Base-by-base conservation (phyloP, 2,888 invertebrate species). In the Rhynchonema sp. region DNA sequence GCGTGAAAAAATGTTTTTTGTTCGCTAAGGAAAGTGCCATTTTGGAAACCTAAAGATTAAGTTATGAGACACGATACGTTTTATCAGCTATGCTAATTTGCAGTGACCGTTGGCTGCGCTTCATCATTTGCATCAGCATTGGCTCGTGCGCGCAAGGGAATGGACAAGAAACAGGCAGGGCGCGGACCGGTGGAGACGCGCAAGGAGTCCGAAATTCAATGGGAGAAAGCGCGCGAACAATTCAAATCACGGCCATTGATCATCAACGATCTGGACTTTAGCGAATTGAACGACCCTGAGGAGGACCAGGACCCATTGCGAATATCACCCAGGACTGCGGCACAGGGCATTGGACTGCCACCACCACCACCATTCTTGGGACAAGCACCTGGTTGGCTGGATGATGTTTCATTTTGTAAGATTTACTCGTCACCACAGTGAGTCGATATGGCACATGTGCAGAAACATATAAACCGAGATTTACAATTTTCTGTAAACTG, bases 211-310 rank as follows among this genome's bases (percentile, higher is more conserved):
- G 92, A 94, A 70, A 75, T 92, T 1, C 87, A 91, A 70, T 96
- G 96, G 94, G 92, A 94, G 71, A 87, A 88, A 70, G 75, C 94
- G 63, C 83, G 84, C 57, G 82, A 83, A 52, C 22, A 68, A 59
- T n/a, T 61, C 38, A 59, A 56, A 2, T 66, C 67, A 2, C 85
- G 63, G n/a, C 75, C 76, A 1, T 83, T 86, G 64, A 80, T 90
- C 56, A 78, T 81, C 64, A 90, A 92, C 74, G 94, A 96, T 76
- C 80, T 96, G 70, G 96, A 98, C 76, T 98, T 98, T 75, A 89
- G 89, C 20, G 94, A 96, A 75, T 79, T 98, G 59, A 82, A 82
- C 58, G 82, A 83, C 46, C 87, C 87, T 60, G 91, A 94, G 65
- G 94, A 94, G 72, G 82, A 83, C 60, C 69, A 68, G 63, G 67